Percentiles rank a stretch among this genome's conserved stretches.
These are phyloP conservation scores for Euura lappo DNA, from an alignment of 1,140 invertebrate species.

Conservation along the genomic window DNA sequence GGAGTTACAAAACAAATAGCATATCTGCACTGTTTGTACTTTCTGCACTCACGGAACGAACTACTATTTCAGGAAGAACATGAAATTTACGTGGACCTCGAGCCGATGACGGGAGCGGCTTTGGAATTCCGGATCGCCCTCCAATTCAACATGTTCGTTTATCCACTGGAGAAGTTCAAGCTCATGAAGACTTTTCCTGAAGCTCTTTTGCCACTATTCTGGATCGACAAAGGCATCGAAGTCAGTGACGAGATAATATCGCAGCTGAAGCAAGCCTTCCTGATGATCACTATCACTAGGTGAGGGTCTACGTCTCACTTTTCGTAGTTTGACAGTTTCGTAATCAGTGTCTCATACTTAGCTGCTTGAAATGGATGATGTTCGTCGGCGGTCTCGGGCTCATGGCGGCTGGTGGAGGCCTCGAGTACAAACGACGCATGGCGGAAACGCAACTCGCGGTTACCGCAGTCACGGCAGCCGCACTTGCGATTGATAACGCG, in stretches of 20 bases:
- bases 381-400: constrained; percentile 36
- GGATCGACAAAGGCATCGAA: constrained; percentile 73
- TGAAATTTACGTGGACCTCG: constrained; percentile 76
- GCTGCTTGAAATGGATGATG: constrained; percentile 42
- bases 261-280: constrained; percentile 46
- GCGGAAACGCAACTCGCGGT: too few relatives aligned
- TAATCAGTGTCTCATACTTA: constrained; percentile 22
- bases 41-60: too few relatives aligned
- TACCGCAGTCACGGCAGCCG: too few relatives aligned
- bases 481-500: too few relatives aligned
- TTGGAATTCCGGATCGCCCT: constrained; percentile 71
- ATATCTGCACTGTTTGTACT: too few relatives aligned
- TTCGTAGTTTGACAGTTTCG: too few relatives aligned
- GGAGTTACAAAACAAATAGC: too few relatives aligned
- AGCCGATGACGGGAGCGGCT: constrained; percentile 74
- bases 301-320: constrained; percentile 25
- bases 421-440: constrained; percentile 38
- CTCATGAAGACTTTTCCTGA: constrained; percentile 68
- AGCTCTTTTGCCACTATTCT: constrained; percentile 73
- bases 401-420: constrained; percentile 29
- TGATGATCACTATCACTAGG: constrained; percentile 35
- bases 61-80: constrained; percentile 64
- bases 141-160: constrained; percentile 73
- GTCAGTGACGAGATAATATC: constrained; percentile 38
- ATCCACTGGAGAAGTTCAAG: constrained; percentile 69